These are phyloP conservation scores for Diplosoma virens DNA, from an alignment of 23 tunicate genomes.

Conservation along the genomic window DNA sequence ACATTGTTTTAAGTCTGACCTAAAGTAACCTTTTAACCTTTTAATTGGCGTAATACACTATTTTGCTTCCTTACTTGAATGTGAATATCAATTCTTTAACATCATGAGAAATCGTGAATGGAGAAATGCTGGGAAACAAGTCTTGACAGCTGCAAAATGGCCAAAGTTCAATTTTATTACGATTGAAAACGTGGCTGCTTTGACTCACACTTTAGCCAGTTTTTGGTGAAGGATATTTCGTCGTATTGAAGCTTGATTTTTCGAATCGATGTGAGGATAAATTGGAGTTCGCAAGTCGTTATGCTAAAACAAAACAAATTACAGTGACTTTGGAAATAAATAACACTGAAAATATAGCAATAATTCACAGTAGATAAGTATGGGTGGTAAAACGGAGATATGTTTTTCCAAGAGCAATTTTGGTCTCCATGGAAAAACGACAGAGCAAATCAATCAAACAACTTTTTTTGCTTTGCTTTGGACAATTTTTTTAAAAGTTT, in stretches of 20 bases:
- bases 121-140: conserved; percentile 18
- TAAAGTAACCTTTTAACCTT: neutral
- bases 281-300: neutral
- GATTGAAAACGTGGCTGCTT: neutral
- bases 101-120: neutral
- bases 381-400: too few relatives aligned
- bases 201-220: conserved; percentile 28
- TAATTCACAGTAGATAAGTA: too few relatives aligned
- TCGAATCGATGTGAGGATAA: conserved; percentile 16
- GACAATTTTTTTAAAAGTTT: too few relatives aligned
- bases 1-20: too few relatives aligned
- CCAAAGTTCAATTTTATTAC: neutral
- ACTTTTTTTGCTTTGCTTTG: too few relatives aligned
- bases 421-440: too few relatives aligned
- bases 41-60: neutral
- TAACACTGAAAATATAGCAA: too few relatives aligned
- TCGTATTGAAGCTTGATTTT: conserved; percentile 23
- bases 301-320: neutral
- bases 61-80: conserved; percentile 7
- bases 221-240: conserved; percentile 38
- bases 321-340: too few relatives aligned
- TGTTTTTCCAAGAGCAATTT: too few relatives aligned
- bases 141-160: conserved; percentile 21
- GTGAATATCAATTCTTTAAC: conserved; percentile 20
- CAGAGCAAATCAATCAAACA: too few relatives aligned